These are phyloP conservation scores for Hemiscyllium ocellatum DNA, from an alignment of 2,113 vertebrate genomes.

Conservation along the genomic window DNA sequence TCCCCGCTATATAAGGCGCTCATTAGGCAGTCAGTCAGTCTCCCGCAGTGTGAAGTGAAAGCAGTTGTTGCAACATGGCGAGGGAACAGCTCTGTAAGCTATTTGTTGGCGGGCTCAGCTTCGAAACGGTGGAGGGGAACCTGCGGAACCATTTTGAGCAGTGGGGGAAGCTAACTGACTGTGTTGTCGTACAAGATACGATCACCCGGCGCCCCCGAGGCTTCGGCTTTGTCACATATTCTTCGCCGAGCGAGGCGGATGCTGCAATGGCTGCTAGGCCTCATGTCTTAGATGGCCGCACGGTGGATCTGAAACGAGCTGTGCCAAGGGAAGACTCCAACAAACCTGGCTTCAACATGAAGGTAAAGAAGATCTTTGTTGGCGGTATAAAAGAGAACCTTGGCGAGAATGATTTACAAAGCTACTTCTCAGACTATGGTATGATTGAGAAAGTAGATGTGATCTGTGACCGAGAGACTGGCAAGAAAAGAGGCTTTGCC, in stretches of 20 bases:
- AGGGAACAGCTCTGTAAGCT: conserved; percentile 90
- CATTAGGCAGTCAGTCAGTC: conserved; percentile 37
- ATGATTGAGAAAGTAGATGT: conserved; percentile 89
- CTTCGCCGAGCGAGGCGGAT: conserved; percentile 81
- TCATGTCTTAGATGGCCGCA: conserved; percentile 82
- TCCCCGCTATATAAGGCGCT: conserved; percentile 11
- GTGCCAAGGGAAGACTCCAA: conserved; percentile 86
- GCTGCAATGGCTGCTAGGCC: conserved; percentile 85
- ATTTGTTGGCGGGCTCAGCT: conserved; percentile 90
- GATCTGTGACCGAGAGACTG: conserved; percentile 87
- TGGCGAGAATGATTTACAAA: conserved; percentile 73
- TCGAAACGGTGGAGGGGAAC: conserved; percentile 88
- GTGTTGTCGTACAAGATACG: conserved; percentile 78
- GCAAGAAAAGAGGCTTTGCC: conserved; percentile 91
- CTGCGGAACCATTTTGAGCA: conserved; percentile 89
- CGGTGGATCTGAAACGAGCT: conserved; percentile 86
- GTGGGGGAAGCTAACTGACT: conserved; percentile 82
- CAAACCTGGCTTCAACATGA: conserved; percentile 81
- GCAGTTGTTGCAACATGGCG: conserved; percentile 56
- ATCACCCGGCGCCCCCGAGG: conserved; percentile 79
- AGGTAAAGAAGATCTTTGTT: conserved; percentile 95
- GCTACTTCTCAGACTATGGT: conserved; percentile 86
- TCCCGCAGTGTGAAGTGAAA: conserved; percentile 32
- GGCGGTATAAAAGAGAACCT: conserved; percentile 90
- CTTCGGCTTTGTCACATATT: conserved; percentile 93